These are phyloP conservation scores for Cetonia aurata DNA, from an alignment of 2,888 invertebrate species.

Conservation along the genomic window DNA sequence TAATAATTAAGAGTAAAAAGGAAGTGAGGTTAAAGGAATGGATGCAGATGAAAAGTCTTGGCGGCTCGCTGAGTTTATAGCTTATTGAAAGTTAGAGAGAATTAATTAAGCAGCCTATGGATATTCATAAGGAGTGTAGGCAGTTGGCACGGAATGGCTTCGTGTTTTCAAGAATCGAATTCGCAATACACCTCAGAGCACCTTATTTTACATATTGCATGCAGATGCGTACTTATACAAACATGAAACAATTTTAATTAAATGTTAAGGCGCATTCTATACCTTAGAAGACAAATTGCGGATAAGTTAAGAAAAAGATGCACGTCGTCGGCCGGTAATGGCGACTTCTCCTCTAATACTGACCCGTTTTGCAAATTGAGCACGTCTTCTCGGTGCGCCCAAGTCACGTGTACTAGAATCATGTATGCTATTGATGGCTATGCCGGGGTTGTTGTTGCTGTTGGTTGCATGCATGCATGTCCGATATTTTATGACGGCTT, in stretches of 20 bases:
- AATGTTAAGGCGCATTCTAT: conserved; percentile 14
- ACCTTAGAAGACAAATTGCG: conserved; percentile 36
- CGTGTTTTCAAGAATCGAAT: conserved; percentile 14
- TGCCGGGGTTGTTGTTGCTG: conserved; percentile 5
- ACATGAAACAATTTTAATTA: conserved; percentile 38
- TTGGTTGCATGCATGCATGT: neutral
- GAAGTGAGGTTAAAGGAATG: neutral
- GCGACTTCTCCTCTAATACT: conserved; percentile 23
- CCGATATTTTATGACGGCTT: conserved; percentile 27
- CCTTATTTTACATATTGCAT: conserved; percentile 32
- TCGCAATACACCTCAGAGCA: conserved; percentile 16
- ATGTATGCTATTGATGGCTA: conserved; percentile 33
- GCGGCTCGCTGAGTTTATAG: conserved; percentile 38
- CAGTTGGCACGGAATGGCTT: conserved; percentile 33
- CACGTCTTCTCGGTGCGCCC: conserved; percentile 20
- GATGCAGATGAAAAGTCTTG: conserved; percentile 15
- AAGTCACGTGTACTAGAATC: conserved; percentile 22
- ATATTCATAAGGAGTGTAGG: conserved; percentile 49
- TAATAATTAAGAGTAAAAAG: conserved; percentile 17
- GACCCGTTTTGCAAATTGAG: conserved; percentile 32
- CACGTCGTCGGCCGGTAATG: conserved; percentile 28
- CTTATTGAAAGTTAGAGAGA: conserved; percentile 45
- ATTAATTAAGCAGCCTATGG: conserved; percentile 48
- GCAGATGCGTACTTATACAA: conserved; percentile 4
- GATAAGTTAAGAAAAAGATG: conserved; percentile 30